These are phyloP conservation scores for Cantharis rufa DNA, from an alignment of 2,888 invertebrate genomes.

Conservation along the genomic window DNA sequence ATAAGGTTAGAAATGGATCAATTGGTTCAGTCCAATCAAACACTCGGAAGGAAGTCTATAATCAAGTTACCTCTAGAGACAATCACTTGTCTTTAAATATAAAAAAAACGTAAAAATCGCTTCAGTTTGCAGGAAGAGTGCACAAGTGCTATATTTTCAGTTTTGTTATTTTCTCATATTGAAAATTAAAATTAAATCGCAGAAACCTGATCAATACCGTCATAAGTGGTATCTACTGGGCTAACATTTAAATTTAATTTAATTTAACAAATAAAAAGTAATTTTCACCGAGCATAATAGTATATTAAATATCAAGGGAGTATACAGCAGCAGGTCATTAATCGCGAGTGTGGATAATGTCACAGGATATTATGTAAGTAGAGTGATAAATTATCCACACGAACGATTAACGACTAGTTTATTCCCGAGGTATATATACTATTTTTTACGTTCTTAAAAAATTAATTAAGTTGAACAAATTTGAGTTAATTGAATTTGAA, in stretches of 20 bases:
- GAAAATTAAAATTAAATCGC: neutral
- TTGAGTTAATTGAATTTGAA: too few relatives aligned
- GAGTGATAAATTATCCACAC: too few relatives aligned
- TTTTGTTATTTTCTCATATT: neutral
- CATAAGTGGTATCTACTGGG: too few relatives aligned
- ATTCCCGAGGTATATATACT: too few relatives aligned
- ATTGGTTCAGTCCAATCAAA: slow-evolving; percentile 28
- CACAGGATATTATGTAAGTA: too few relatives aligned
- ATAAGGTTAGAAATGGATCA: slow-evolving; percentile 14
- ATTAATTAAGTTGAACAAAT: too few relatives aligned
- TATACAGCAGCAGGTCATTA: too few relatives aligned
- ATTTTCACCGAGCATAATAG: neutral
- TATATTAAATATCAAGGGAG: too few relatives aligned
- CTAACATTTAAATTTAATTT: neutral
- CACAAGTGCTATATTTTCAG: neutral
- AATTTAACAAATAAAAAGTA: neutral
- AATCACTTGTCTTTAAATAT: slow-evolving; percentile 22
- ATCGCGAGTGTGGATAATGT: too few relatives aligned
- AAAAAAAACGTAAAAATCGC: slow-evolving; percentile 3
- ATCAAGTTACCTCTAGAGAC: slow-evolving; percentile 25
- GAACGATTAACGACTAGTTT: too few relatives aligned
- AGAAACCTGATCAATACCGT: neutral
- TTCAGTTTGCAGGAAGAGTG: neutral
- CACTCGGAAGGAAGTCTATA: slow-evolving; percentile 23
- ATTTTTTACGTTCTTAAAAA: too few relatives aligned